Conservation (phyloP, 2,113 vertebrate genomes). For the Upupa epops region DNA sequence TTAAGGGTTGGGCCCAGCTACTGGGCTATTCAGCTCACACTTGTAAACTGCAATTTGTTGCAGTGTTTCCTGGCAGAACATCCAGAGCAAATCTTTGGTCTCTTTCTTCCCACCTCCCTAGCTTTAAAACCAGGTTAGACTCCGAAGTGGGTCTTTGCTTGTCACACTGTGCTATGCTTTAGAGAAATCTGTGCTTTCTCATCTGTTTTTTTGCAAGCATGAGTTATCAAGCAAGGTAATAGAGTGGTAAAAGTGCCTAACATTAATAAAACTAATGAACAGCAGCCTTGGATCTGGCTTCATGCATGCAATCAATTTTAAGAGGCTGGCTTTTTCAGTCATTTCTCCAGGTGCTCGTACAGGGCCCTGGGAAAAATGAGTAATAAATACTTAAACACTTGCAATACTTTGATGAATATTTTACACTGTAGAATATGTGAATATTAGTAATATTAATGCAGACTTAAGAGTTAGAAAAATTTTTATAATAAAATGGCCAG, state of each 20-base stretch:
- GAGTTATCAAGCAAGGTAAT: background rate
- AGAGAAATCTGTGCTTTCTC: background rate
- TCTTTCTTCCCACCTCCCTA: background rate
- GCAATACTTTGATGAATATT: slow-evolving; percentile 60
- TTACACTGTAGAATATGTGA: slow-evolving; percentile 74
- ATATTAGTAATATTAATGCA: slow-evolving; percentile 70
- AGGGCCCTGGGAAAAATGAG: background rate
- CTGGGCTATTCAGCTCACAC: background rate
- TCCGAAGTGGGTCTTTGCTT: background rate
- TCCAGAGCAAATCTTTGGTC: background rate
- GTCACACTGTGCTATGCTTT: background rate
- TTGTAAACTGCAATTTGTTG: background rate
- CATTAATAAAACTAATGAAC: slow-evolving; percentile 25
- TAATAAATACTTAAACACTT: slow-evolving; percentile 63
- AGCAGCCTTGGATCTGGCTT: background rate
- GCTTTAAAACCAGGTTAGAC: background rate
- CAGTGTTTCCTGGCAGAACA: background rate
- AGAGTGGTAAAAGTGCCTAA: background rate
- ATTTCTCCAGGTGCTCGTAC: slow-evolving; percentile 35
- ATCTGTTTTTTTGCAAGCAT: background rate
- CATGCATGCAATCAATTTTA: background rate
- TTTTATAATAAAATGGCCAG: slow-evolving; percentile 72
- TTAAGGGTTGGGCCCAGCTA: background rate
- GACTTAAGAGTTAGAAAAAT: slow-evolving; percentile 61
- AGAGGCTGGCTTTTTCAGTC: slow-evolving; percentile 26